Percentiles rank a stretch among this genome's conserved stretches.
These are phyloP conservation scores for Macheiramphus alcinus DNA, from an alignment of 2,113 vertebrate species.

Conservation along the genomic window DNA sequence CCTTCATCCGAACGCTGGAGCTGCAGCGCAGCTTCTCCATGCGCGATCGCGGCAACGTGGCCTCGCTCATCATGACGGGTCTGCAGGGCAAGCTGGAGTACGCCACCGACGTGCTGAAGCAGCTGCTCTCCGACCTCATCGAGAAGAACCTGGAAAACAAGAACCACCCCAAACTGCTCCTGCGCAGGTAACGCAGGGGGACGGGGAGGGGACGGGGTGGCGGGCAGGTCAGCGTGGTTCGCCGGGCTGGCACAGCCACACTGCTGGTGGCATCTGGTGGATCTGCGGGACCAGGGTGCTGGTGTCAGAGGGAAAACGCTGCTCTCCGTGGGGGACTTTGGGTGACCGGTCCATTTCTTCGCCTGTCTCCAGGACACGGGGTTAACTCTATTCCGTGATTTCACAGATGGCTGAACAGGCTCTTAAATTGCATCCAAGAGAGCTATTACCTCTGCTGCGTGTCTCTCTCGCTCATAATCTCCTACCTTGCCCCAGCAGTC, in stretches of 20 bases:
- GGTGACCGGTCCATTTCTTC: neutral
- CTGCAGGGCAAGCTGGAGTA: slow-evolving; percentile 96
- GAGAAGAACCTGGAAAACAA: slow-evolving; percentile 98
- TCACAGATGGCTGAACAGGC: neutral
- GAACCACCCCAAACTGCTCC: slow-evolving; percentile 96
- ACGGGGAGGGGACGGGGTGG: neutral
- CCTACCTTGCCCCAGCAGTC: neutral
- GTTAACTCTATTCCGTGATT: neutral
- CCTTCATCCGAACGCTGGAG: slow-evolving; percentile 96
- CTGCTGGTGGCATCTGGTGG: neutral
- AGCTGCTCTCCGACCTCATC: slow-evolving; percentile 95
- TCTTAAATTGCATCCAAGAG: neutral
- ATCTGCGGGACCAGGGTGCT: neutral
- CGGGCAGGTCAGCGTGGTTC: accelerated
- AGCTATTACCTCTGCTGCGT: neutral
- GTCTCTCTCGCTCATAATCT: neutral
- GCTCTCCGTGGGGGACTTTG: neutral
- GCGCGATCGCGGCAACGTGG: slow-evolving; percentile 96
- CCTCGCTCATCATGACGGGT: slow-evolving; percentile 97
- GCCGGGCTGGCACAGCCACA: accelerated
- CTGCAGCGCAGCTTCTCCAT: slow-evolving; percentile 97
- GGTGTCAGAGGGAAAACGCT: neutral
- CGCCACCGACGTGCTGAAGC: slow-evolving; percentile 95
- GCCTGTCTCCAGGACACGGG: neutral
- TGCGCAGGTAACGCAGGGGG: slow-evolving; percentile 81